Evolutionary conservation across 2,113 vertebrate genomes (phyloP).

Genomic region (Mirounga angustirostris): DNA sequence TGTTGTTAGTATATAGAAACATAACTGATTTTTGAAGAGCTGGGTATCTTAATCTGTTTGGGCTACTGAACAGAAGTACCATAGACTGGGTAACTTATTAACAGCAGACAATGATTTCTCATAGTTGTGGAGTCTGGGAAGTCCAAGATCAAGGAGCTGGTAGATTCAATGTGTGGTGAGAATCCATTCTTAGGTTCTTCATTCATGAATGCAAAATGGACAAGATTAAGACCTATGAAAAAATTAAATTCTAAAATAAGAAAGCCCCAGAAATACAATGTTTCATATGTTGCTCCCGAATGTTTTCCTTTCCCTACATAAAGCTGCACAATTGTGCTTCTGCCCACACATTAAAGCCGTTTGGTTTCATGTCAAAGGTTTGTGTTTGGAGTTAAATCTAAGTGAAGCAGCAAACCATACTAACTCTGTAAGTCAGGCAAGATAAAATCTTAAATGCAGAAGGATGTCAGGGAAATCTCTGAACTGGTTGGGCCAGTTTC

Average conservation of each 20-base stretch:
- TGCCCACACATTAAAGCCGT: background rate
- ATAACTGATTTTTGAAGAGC: background rate
- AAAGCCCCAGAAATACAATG: background rate
- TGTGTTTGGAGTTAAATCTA: constrained; percentile 43
- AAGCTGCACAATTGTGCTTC: background rate
- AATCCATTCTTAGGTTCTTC: background rate
- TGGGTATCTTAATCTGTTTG: constrained; percentile 32
- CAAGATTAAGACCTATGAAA: background rate
- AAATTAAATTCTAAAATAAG: background rate
- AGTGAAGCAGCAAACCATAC: constrained; percentile 2
- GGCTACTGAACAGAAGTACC: background rate
- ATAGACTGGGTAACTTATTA: background rate
- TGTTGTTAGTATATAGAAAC: background rate
- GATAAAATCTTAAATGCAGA: constrained; percentile 11
- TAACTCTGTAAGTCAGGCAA: background rate
- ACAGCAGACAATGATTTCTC: background rate
- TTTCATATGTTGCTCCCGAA: background rate
- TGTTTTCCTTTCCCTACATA: background rate
- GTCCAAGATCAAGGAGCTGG: background rate
- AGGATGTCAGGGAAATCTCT: background rate
- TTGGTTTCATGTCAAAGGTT: background rate
- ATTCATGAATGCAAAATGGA: background rate
- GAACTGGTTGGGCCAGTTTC: background rate
- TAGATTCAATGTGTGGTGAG: background rate
- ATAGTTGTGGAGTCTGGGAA: background rate